phyloP scores from a whole-genome alignment of 2,888 invertebrate genomes.

The Penaeus monodon region DNA sequence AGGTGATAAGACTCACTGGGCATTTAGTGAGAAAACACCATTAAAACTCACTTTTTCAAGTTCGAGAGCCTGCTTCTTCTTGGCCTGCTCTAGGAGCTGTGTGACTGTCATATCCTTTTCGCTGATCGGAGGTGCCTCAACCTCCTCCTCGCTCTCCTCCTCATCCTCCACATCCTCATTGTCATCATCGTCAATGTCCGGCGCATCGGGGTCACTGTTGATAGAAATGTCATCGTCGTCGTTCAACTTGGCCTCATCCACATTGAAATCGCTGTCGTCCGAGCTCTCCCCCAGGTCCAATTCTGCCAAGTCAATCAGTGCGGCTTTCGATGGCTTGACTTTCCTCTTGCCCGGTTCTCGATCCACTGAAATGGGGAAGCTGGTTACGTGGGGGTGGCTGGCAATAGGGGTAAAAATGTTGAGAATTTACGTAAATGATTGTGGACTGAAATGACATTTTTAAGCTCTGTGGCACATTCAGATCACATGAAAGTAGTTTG shows the following conservation, averaged over 20 bases:
- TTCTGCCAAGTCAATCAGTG: conserved; percentile 64
- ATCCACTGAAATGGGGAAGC: conserved; percentile 58
- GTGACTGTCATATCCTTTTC: conserved; percentile 65
- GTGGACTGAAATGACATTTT: no score
- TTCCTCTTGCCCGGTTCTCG: conserved; percentile 65
- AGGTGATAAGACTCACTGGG: no score
- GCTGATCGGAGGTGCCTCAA: conserved; percentile 6
- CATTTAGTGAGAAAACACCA: no score
- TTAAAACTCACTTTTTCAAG: conserved; percentile 62
- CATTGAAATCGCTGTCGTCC: conserved; percentile 94
- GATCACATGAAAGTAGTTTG: no score
- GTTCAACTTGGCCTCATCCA: conserved; percentile 85
- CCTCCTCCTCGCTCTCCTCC: conserved; percentile 42
- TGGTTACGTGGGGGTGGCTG: conserved; percentile 9
- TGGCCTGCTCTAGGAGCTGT: conserved; percentile 74
- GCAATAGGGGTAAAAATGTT: not conserved
- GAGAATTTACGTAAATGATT: no score
- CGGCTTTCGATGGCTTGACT: conserved; percentile 66
- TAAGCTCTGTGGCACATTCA: no score
- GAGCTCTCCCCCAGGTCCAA: conserved; percentile 81
- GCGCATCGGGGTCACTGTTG: conserved; percentile 76
- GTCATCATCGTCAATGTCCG: conserved; percentile 75
- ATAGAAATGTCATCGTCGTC: conserved; percentile 80
- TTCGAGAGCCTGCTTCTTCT: conserved; percentile 70
- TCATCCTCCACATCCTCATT: conserved; percentile 76